Evolutionary conservation across 2,888 invertebrate species (phyloP), one percentile per base, ranked within the genome.

Genomic region (Pecten maximus): DNA sequence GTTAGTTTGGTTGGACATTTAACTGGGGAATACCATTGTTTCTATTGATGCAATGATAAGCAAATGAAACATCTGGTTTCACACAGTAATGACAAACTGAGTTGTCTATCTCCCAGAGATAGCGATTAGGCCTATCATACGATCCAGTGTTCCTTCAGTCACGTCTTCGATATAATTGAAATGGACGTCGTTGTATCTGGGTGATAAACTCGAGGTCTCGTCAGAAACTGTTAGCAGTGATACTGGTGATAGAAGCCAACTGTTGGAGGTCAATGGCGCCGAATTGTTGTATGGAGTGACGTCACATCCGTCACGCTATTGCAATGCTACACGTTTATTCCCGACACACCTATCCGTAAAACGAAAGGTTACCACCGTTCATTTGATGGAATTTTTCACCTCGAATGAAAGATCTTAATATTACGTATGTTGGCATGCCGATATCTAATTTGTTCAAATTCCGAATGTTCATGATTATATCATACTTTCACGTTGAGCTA

Each of bases 181-280:
- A 60, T 60, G 23, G 60, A 60, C 60, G 60, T 60, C n/a, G 23
- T 23, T 60, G 2, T 74, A 74, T 74, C 35, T 74, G 4, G 6
- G 74, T 74, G 74, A 74, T 74, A 74, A 74, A 74, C 74, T 35
- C 10, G 28, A 12, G 15, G 12, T 74, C 74, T 74, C 28, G 74
- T 74, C 28, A 74, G 74, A 74, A 74, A 28, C 74, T 15, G 28
- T 74, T 74, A 74, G 35, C 74, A 15, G 15, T 35, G 35, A 74
- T 74, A 74, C 74, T 12, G 35, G 28, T 74, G 74, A 74, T 35
- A 35, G 74, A 23, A 74, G 35, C 35, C 74, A 74, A 74, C 35
- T 74, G 35, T 23, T 28, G 74, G 74, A 74, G 74, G 74, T 74
- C 74, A 74, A 35, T 74, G 74, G 74, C 74, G 74, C 28, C 74